Base-by-base conservation (phyloP, 23 tunicate genomes). In the Aplidium turbinatum region DNA sequence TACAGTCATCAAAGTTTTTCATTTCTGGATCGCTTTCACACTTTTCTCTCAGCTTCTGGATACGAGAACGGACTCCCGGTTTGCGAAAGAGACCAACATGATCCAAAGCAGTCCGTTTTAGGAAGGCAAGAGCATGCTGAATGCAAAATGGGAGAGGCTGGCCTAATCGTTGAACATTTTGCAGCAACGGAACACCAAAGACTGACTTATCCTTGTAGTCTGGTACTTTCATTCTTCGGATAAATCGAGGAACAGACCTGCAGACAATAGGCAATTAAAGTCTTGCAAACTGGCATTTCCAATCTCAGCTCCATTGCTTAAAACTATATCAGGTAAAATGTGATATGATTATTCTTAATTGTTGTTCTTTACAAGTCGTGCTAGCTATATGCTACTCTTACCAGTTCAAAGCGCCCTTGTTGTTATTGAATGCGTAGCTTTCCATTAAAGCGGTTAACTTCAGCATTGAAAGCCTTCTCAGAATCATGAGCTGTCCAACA, bases 241-340 rank as follows among this genome's bases (percentile, higher is more conserved):
- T 89, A 56, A 89, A 89, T 27, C 90, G 90, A 33, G 96, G 87
- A 20, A 89, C 73, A 7, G 96, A 89, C 95, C 95, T 87, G 24
- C 0, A 60, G n/a, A 68, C 19, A 42, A 42, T 16, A 42, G 16
- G 16, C 50, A 16, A 42, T 9, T 42, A 42, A 42, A 42, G 50
- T 42, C n/a, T n/a, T n/a, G n/a, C n/a, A n/a, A n/a, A n/a, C n/a
- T n/a, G n/a, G n/a, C n/a, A n/a, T n/a, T n/a, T n/a, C n/a, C n/a
- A n/a, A n/a, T n/a, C n/a, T n/a, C n/a, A n/a, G n/a, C n/a, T n/a
- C n/a, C n/a, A n/a, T n/a, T n/a, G n/a, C n/a, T n/a, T n/a, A n/a
- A n/a, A n/a, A n/a, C n/a, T n/a, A n/a, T n/a, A n/a, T n/a, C n/a
- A n/a, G n/a, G n/a, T n/a, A n/a, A n/a, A n/a, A n/a, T n/a, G n/a